Evolutionary conservation across 2,888 invertebrate genomes (phyloP), one percentile per base, ranked within the genome.

Genomic region (Subacronicta megacephala): DNA sequence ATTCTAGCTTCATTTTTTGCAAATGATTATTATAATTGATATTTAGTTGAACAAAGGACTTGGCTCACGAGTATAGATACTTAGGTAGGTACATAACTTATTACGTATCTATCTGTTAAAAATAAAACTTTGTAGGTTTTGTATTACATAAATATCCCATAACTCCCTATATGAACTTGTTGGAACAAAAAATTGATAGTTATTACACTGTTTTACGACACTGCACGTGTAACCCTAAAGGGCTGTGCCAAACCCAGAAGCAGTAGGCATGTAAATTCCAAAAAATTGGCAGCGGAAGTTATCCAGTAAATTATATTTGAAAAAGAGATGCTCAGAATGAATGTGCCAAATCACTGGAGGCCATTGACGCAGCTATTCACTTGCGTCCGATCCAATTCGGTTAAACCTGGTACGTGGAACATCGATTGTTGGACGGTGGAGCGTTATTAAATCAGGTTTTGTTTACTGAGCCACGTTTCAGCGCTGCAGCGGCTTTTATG

Each of bases 361-460:
- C 62, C 64, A 62, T 54, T 38, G 40, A 62, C 62, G 49, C 41
- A 56, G 51, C 15, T 29, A 23, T 36, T 54, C 44, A 29, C n/a
- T 29, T 15, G 40, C 16, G 29, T 50, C 26, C 46, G 18, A 62
- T 56, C 41, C 64, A 58, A 63, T 57, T 46, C 57, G 41, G 35
- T 46, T 52, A 41, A 51, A 42, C 12, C 35, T 18, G 35, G 45
- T 43, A 38, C 13, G 17, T 50, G 36, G 45, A 45, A 49, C 20
- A 37, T 1, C 49, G 35, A 71, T 67, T 67, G 54, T 64, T 36
- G 13, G 23, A 43, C 23, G 40, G 45, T 67, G 50, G 54, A 64
- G 50, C 41, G 35, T 51, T 67, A 70, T 58, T 67, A 59, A 64
- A 54, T 70, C 65, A 46, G 46, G 63, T 70, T 59, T 58, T 64